phyloP scores from a whole-genome alignment of 2,888 invertebrate species.

The Mongoloraphidia duomilia region DNA sequence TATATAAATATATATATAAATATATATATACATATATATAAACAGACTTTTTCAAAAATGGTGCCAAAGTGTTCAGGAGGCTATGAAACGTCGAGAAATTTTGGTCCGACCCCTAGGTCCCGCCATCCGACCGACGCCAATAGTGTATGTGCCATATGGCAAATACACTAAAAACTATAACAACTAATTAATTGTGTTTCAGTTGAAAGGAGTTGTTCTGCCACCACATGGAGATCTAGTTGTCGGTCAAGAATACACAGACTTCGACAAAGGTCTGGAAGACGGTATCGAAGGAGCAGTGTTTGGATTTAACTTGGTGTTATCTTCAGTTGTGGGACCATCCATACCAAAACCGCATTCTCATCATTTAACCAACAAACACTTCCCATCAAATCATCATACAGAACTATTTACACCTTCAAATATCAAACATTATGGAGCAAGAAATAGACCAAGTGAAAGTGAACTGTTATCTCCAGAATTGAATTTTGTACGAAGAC shows the following conservation, averaged over 20 bases:
- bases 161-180: no score
- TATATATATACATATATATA: no score
- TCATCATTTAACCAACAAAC: constrained; percentile 1
- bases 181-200: constrained; percentile 21
- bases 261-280: constrained; percentile 44
- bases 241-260: constrained; percentile 54
- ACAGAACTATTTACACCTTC: not conserved
- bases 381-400: no score
- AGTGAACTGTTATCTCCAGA: no score
- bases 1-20: no score
- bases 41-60: no score
- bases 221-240: constrained; percentile 48
- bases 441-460: not conserved
- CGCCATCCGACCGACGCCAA: no score
- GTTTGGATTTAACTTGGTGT: constrained; percentile 48
- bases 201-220: constrained; percentile 40
- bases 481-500: no score
- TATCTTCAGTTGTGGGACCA: constrained; percentile 38
- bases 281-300: constrained; percentile 55
- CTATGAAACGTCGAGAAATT: no score
- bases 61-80: no score
- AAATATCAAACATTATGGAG: not conserved
- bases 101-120: no score
- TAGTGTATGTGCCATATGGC: no score
- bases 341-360: constrained; percentile 9